Evolutionary conservation across 2,888 invertebrate species (phyloP).

Genomic region (Chalcis sispes): DNA sequence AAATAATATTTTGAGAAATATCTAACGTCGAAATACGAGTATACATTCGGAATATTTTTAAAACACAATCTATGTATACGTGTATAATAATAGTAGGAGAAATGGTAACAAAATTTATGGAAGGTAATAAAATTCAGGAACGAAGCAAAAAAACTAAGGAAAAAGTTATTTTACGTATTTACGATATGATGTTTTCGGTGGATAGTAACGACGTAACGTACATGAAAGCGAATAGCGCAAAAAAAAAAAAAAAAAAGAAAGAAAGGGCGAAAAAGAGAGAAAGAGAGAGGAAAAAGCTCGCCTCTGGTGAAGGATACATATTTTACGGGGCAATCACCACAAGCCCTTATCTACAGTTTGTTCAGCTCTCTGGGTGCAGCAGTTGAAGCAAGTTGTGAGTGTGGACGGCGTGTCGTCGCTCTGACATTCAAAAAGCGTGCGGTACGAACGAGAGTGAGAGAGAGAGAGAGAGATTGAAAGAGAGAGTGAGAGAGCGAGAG

Average conservation of each 20-base stretch:
- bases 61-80: conserved; percentile 17
- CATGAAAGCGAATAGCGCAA: conserved; percentile 23
- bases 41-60: not conserved
- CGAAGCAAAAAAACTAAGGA: conserved; percentile 19
- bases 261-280: conserved; percentile 46
- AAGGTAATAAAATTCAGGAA: conserved; percentile 22
- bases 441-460: not conserved
- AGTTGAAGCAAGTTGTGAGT: not conserved
- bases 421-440: conserved; percentile 46
- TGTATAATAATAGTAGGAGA: not conserved
- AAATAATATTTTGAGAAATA: too few relatives aligned
- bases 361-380: conserved; percentile 64
- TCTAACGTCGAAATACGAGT: not conserved
- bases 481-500: too few relatives aligned
- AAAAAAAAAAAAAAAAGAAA: not conserved
- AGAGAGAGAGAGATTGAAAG: not conserved
- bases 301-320: conserved; percentile 70
- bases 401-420: conserved; percentile 3
- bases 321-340: conserved; percentile 74
- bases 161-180: conserved; percentile 47
- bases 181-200: conserved; percentile 48
- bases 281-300: conserved; percentile 62
- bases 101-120: conserved; percentile 4
- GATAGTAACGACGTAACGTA: conserved; percentile 35
- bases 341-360: conserved; percentile 74